phyloP scores from a whole-genome alignment of 2,888 invertebrate species.

The Synanthedon vespiformis region DNA sequence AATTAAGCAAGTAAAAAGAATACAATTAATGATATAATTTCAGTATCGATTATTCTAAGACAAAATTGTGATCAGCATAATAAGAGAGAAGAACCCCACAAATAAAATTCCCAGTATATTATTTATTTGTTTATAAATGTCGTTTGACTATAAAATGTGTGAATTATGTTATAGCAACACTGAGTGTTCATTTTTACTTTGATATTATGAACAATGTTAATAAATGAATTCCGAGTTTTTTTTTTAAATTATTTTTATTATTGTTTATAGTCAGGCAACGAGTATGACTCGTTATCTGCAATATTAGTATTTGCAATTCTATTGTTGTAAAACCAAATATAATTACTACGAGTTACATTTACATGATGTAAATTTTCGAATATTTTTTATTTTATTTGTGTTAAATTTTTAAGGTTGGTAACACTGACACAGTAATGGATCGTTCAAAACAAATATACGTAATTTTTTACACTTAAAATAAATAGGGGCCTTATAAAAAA shows the following conservation, averaged over 20 bases:
- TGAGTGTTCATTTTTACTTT: conserved; percentile 49
- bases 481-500: conserved; percentile 50
- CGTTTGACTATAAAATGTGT: not conserved
- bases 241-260: conserved; percentile 20
- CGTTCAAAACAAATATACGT: conserved; percentile 46
- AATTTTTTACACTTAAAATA: conserved; percentile 48
- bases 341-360: conserved; percentile 48
- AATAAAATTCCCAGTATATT: not conserved
- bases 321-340: conserved; percentile 66
- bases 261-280: conserved; percentile 30
- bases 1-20: no score
- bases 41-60: no score
- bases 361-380: conserved; percentile 50
- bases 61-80: no score
- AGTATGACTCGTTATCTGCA: conserved; percentile 54
- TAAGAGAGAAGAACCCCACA: no score
- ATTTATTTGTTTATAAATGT: not conserved
- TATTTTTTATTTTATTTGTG: conserved; percentile 39
- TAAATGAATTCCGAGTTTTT: conserved; percentile 38
- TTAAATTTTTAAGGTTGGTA: conserved; percentile 30
- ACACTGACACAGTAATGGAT: conserved; percentile 34
- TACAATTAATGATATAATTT: no score
- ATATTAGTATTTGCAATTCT: conserved; percentile 37
- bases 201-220: conserved; percentile 35
- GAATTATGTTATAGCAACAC: conserved; percentile 28